Evolutionary conservation across 2,113 vertebrate genomes (phyloP).

Genomic region (Trematomus loennbergii): DNA sequence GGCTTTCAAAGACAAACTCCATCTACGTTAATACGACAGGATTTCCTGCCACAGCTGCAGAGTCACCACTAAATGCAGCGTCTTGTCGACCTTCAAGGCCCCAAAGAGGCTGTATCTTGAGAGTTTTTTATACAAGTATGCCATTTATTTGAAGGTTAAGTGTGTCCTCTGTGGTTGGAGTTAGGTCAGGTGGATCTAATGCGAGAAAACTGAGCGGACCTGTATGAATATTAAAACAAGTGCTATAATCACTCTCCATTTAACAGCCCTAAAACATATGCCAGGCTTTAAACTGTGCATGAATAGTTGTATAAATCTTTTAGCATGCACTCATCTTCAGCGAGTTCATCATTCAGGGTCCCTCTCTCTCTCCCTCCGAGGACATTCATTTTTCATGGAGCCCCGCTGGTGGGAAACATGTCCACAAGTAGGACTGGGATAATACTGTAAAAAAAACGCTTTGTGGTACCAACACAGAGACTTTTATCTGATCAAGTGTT

Average conservation of each 20-base stretch:
- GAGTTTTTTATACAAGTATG: background rate
- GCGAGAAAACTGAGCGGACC: conserved; percentile 5
- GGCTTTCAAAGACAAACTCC: background rate
- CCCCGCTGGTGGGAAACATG: conserved; percentile 50
- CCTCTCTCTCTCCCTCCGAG: conserved; percentile 53
- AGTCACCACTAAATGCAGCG: too few relatives aligned
- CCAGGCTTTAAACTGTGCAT: conserved; percentile 73
- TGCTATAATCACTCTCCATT: conserved; percentile 64
- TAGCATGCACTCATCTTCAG: conserved; percentile 74
- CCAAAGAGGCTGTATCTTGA: background rate
- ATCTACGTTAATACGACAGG: too few relatives aligned
- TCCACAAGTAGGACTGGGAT: conserved; percentile 46
- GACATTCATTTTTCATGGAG: conserved; percentile 76
- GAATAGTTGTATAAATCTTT: conserved; percentile 78
- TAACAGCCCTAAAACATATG: conserved; percentile 66
- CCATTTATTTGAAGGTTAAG: background rate
- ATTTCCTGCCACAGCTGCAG: too few relatives aligned
- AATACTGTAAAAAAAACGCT: conserved; percentile 56
- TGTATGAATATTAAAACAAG: conserved; percentile 67
- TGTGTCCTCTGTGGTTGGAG: background rate
- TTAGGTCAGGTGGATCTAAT: background rate
- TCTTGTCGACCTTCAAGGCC: background rate
- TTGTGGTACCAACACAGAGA: conserved; percentile 15
- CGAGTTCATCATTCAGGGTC: conserved; percentile 74
- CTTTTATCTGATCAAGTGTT: conserved; percentile 27